Base-by-base conservation (phyloP, 2,888 invertebrate species). In the Portevinia maculata region DNA sequence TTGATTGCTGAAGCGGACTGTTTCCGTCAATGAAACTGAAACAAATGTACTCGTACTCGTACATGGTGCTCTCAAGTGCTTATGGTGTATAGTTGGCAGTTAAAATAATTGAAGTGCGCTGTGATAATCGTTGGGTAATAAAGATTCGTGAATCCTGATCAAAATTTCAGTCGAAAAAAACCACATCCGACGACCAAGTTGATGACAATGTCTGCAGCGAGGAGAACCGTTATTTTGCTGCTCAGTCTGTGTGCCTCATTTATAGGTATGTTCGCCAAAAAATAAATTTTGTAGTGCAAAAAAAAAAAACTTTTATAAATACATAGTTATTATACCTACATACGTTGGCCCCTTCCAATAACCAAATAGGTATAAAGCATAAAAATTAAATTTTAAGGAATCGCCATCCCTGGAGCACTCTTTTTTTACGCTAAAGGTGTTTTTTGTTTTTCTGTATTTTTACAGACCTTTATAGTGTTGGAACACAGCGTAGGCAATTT, bases 61-160 rank as follows among this genome's bases (percentile, higher is more conserved):
- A 44, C 19, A 4, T 7, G 46, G 44, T 37, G 62, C 76, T 55
- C 60, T 62, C 60, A 62, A 76, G 62, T 64, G 71, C 37, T 71
- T 52, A 46, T 30, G 34, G 50, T 21, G 13, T 57, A 32, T 30
- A 19, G 21, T 24, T 11, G 59, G 17, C 9, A 46, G 28, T 11
- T 41, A 21, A 37, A 65, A 37, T 50, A 76, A 78, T 78, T 83
- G 50, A 83, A 76, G 73, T 50, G 78, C 71, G 57, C 71, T 83
- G 78, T 83, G 83, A 83, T 83, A 78, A 67, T 67, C 62, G 55
- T 34, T 65, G 57, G 76, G 52, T 73, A 62, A 76, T 67, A 60
- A 65, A 53, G 65, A 41, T 30, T 65, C 48, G 28, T 50, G 55
- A 65, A 71, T 67, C 60, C 53, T 55, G 62, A 65, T 65, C 65